Conservation (phyloP, 2,113 vertebrate genomes). For the Dicerorhinus sumatrensis region DNA sequence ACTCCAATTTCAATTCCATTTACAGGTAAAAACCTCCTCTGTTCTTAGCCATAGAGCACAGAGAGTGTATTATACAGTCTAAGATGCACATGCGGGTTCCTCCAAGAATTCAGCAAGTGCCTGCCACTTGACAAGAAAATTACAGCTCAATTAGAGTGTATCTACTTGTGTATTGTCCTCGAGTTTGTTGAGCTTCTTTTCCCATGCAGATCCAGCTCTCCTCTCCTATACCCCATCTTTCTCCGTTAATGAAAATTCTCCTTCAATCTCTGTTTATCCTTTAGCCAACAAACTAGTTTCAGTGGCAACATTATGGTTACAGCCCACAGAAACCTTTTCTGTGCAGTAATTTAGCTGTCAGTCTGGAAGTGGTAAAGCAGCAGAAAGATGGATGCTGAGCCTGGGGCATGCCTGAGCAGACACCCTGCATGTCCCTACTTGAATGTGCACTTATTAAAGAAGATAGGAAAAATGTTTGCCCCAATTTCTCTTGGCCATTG, state of each 20-base stretch:
- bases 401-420: conserved; percentile 79
- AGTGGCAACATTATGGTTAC: conserved; percentile 81
- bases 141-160: conserved; percentile 62
- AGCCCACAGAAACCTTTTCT: conserved; percentile 85
- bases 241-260: conserved; percentile 73
- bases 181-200: conserved; percentile 38
- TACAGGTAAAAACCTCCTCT: not conserved
- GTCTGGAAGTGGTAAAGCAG: conserved; percentile 84
- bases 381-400: conserved; percentile 85
- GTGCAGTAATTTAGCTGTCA: conserved; percentile 87
- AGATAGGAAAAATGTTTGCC: conserved; percentile 79
- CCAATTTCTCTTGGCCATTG: conserved; percentile 74
- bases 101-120: conserved; percentile 57
- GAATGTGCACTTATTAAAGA: conserved; percentile 82
- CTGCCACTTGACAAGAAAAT: conserved; percentile 58
- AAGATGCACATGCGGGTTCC: not conserved
- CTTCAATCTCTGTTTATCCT: conserved; percentile 74
- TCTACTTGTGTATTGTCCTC: not conserved
- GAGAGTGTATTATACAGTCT: not conserved
- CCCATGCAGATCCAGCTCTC: not conserved
- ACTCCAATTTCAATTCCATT: conserved; percentile 60
- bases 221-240: conserved; percentile 2
- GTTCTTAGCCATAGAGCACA: not conserved
- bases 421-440: conserved; percentile 75
- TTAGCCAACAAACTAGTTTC: conserved; percentile 81